Evolutionary conservation across 2,113 vertebrate genomes (phyloP), one percentile per base, ranked within the genome.

Genomic region (Triplophysa rosa): DNA sequence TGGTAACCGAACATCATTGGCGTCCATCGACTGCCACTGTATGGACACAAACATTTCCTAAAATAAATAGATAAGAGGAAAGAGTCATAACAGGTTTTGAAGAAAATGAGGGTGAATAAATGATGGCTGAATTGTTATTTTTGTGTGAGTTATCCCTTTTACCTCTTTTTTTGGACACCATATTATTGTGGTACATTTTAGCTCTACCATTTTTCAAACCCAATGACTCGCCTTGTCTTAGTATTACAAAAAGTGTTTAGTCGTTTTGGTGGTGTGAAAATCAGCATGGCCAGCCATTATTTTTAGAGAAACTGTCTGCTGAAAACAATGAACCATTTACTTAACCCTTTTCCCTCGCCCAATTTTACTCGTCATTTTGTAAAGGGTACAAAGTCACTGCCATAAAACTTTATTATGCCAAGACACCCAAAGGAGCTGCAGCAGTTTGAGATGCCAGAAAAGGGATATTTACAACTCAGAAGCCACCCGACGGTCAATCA

Each of bases 391-490:
- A 64, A 78, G 54, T 42, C 52, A 68, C 49, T 21, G n/a, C 45
- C 24, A 68, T 45, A n/a, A 70, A 70, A 63, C 16, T 49, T 67
- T 13, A 23, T 23, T 52, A 63, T 59, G 12, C 23, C 61, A 52
- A 63, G 12, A 24, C 47, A 26, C 7, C 26, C 12, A 11, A 67
- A 52, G n/a, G 42, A 65, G 76, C 65, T 10, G 10, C 12, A 21
- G 33, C 49, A 65, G 49, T 26, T 49, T 65, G 24, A 26, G 8
- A 23, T 8, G 17, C 9, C 14, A 10, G 24, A 26, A 29, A 37
- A 77, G 63, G 21, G 67, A 67, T 65, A 81, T 37, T 79, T 26
- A 49, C 24, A 74, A 49, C 68, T 56, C 37, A 64, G 62, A 10
- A 13, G 21, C 52, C 49, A 37, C 64, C 67, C 49, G 54, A 23